Evolutionary conservation across 2,797 vertebrate species (phyloP).

Genomic region (Poecilia picta): DNA sequence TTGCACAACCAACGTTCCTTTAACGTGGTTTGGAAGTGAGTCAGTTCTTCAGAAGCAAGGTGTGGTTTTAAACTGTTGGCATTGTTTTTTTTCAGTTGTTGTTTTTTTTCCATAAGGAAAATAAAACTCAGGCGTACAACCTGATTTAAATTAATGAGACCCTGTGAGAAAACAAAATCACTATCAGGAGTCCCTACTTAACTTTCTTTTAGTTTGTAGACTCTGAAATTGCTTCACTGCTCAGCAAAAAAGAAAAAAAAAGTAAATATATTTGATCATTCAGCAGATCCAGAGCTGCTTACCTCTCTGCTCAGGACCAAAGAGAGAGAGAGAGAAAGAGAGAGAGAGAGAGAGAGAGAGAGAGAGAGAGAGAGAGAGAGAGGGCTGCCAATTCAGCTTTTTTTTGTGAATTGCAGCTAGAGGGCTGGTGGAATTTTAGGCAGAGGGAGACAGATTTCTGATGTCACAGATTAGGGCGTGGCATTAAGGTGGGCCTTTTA

Average conservation of each 20-base stretch:
- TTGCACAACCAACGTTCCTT: conserved; percentile 27
- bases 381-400: conserved; percentile 39
- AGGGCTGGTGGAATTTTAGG: conserved; percentile 44
- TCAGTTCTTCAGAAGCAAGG: conserved; percentile 59
- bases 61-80: conserved; percentile 53
- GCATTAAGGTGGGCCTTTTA: conserved; percentile 69
- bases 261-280: conserved; percentile 21
- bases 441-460: conserved; percentile 60
- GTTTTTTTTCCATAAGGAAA: conserved; percentile 25
- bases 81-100: conserved; percentile 5
- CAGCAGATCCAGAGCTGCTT: conserved; percentile 75
- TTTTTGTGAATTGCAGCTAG: conserved; percentile 30
- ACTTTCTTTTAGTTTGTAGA: conserved; percentile 2
- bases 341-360: conserved; percentile 52
- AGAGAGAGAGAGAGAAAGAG: conserved; percentile 62
- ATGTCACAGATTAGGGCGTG: conserved; percentile 75
- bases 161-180: conserved; percentile 1
- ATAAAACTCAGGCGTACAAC: conserved; percentile 49
- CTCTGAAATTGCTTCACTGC: conserved; percentile 20
- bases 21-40: conserved; percentile 50
- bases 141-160: conserved; percentile 62
- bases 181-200: background rate
- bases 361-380: conserved; percentile 22
- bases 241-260: conserved; percentile 28
- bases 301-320: conserved; percentile 74